Conservation (phyloP, 2,888 invertebrate genomes). For the Candidula unifasciata region DNA sequence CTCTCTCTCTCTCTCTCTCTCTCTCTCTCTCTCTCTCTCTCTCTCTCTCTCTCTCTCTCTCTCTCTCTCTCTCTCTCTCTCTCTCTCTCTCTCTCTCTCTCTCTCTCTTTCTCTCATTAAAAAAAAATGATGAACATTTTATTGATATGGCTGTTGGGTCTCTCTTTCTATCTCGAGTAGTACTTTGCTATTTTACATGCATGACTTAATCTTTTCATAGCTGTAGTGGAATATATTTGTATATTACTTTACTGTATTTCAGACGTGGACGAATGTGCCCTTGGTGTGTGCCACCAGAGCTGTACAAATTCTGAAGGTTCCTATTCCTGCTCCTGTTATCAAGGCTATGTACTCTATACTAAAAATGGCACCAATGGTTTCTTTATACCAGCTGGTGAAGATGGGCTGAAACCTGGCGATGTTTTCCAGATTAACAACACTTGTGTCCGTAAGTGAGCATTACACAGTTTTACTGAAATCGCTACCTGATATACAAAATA, state of each 20-base stretch:
- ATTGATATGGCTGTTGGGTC: too few species aligned
- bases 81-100: too few species aligned
- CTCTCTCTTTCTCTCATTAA: too few species aligned
- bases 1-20: too few species aligned
- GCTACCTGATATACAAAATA: background rate
- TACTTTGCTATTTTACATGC: too few species aligned
- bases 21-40: too few species aligned
- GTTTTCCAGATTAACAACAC: constrained; percentile 51
- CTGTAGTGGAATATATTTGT: too few species aligned
- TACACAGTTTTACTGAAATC: background rate
- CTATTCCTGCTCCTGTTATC: constrained; percentile 40
- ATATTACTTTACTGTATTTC: background rate
- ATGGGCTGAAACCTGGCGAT: constrained; percentile 40
- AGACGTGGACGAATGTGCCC: constrained; percentile 39
- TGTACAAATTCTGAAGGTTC: constrained; percentile 17
- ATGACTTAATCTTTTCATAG: too few species aligned
- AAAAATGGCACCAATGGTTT: constrained; percentile 34
- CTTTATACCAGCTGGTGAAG: constrained; percentile 34
- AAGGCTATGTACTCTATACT: constrained; percentile 47
- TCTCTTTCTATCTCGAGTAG: too few species aligned
- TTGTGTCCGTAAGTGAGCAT: constrained; percentile 47
- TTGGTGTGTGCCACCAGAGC: background rate
- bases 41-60: too few species aligned
- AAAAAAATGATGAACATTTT: too few species aligned
- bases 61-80: too few species aligned